phyloP scores from a whole-genome alignment of 2,888 invertebrate genomes.

The Pachymerium ferrugineum region DNA sequence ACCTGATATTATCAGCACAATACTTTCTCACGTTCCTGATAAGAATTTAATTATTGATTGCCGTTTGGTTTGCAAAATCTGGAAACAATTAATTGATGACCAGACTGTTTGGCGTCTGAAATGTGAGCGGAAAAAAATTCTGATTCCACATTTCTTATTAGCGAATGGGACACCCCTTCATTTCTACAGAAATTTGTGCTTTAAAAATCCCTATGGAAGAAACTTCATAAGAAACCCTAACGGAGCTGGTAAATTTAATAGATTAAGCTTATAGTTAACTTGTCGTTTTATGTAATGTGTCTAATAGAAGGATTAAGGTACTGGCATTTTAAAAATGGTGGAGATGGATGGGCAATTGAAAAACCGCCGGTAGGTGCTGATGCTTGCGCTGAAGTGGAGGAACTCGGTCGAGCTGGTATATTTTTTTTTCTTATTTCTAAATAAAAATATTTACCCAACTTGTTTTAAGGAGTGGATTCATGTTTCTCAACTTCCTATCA shows the following conservation, averaged over 20 bases:
- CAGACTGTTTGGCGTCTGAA: slow-evolving; percentile 14
- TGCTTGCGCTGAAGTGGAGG: slow-evolving; percentile 47
- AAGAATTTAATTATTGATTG: not conserved
- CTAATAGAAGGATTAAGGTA: slow-evolving; percentile 32
- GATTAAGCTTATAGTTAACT: too few species aligned
- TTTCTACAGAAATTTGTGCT: not conserved
- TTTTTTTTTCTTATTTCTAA: not conserved
- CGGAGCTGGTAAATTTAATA: slow-evolving; percentile 12
- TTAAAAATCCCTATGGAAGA: slow-evolving; percentile 8
- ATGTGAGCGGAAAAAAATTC: not conserved
- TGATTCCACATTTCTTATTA: not conserved
- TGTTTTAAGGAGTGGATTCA: not conserved
- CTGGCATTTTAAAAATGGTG: slow-evolving; percentile 41
- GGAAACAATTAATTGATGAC: not conserved
- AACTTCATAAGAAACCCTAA: slow-evolving; percentile 11
- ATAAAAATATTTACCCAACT: slow-evolving; percentile 21
- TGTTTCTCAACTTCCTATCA: slow-evolving; percentile 57
- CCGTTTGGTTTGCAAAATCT: not conserved
- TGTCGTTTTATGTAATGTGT: too few species aligned
- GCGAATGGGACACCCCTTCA: not conserved
- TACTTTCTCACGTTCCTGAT: not conserved
- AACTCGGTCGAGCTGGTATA: slow-evolving; percentile 46
- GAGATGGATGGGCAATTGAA: slow-evolving; percentile 53
- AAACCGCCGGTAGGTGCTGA: slow-evolving; percentile 50
- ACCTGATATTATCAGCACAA: not conserved